Base-by-base conservation (phyloP, 2,113 vertebrate species). In the Pelecanoides urinatrix region DNA sequence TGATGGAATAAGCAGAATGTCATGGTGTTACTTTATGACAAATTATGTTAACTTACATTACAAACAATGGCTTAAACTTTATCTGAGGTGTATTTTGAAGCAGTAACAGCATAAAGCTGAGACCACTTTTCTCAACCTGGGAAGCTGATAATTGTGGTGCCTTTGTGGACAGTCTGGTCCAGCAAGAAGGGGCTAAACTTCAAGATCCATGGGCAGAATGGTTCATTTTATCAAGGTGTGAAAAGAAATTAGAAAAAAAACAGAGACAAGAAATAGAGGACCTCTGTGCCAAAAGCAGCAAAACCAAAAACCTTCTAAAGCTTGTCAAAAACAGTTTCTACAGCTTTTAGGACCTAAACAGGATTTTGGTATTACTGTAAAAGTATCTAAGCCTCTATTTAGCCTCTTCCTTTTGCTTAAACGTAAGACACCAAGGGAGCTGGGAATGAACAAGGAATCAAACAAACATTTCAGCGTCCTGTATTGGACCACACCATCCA, bases 61-160 rank as follows among this genome's bases (percentile, higher is more conserved):
- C 86, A 93, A 92, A 68, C 93, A 97, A 87, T 5, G 29, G 67
- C 79, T 90, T 78, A 45, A 61, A 42, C 50, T 91, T 95, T 93
- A 93, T 87, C 84, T 68, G 90, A 75, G 74, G 30, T 77, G 19
- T 56, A 88, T 59, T 85, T 52, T 80, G 90, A 94, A 82, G 73
- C 26, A 89, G 34, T 13, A 79, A 44, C 22, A 61, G 63, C 22
- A 49, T 25, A 76, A 91, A 84, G 50, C 45, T 80, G 94, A 97
- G 40, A 73, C 47, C 61, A 26, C 32, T 88, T 80, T 88, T 81
- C 73, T 91, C 90, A 42, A 8, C 86, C 29, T 76, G 55, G 20
- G 34, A 38, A 4, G 55, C 7, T 74, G 65, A 47, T 42, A 34
- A 71, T 7, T 56, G 40, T n/a, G 65, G 16, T 68, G 74, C 55